Percentiles rank a stretch among this genome's conserved stretches.
Evolutionary conservation across 2,797 vertebrate species (phyloP).

Genomic region (Hyperoplus lanceolatus): DNA sequence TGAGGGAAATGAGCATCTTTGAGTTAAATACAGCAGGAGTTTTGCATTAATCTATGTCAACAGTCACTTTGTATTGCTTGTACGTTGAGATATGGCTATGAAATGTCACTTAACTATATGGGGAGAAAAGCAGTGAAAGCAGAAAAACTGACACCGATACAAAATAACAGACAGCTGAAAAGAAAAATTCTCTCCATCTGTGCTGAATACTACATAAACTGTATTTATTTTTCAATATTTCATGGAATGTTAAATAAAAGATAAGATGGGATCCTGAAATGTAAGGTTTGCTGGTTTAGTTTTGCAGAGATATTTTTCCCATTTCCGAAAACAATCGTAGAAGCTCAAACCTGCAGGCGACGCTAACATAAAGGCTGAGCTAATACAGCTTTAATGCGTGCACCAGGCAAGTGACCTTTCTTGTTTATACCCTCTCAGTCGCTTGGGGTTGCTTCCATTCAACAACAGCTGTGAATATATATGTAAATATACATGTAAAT

Average conservation of each 20-base stretch:
- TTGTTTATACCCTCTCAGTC: slow-evolving; percentile 31
- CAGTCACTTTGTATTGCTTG: slow-evolving; percentile 37
- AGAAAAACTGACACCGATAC: neutral
- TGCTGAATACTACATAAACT: neutral
- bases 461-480: slow-evolving; percentile 80
- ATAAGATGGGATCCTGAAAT: neutral
- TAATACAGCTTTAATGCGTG: slow-evolving; percentile 55
- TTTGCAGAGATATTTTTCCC: neutral
- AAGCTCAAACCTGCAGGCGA: slow-evolving; percentile 8
- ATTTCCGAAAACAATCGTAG: neutral
- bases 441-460: slow-evolving; percentile 68
- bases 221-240: neutral
- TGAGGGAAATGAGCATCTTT: slow-evolving; percentile 83
- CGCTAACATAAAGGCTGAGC: slow-evolving; percentile 42
- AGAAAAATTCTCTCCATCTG: neutral
- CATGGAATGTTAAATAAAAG: neutral
- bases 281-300: neutral
- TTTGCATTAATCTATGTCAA: slow-evolving; percentile 57
- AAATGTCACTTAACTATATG: slow-evolving; percentile 29
- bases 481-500: slow-evolving; percentile 85
- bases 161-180: neutral
- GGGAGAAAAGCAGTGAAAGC: slow-evolving; percentile 15
- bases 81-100: slow-evolving; percentile 24
- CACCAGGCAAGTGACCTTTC: slow-evolving; percentile 77
- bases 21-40: slow-evolving; percentile 73